A percentile compares a stretch with the other conserved stretches of the same genome.
phyloP scores from a whole-genome alignment of 2,797 vertebrate genomes.

The Hypotaenidia okinawae region DNA sequence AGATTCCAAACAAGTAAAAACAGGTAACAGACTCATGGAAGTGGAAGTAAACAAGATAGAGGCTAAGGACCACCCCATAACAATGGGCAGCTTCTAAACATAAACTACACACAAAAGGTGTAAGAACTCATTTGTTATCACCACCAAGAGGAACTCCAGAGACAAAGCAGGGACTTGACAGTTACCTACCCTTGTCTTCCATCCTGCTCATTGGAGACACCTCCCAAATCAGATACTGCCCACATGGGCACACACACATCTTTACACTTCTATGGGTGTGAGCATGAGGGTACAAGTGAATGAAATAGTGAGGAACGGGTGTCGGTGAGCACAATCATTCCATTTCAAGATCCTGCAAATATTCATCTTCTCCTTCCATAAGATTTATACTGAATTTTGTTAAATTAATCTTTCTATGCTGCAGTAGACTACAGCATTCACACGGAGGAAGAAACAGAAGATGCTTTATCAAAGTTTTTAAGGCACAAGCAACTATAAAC shows the following conservation, averaged over 20 bases:
- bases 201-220: neutral
- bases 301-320: neutral
- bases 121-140: neutral
- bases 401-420: neutral
- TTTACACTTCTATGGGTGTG: neutral
- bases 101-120: accelerated
- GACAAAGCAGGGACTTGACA: neutral
- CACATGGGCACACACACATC: too few relatives aligned
- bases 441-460: neutral
- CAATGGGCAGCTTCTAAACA: neutral
- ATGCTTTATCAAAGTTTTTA: neutral
- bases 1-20: neutral
- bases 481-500: neutral
- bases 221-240: neutral
- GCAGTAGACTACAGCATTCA: neutral
- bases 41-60: neutral
- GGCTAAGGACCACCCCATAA: neutral
- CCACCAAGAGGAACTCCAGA: neutral
- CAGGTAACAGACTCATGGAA: neutral
- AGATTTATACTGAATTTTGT: neutral
- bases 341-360: neutral
- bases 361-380: neutral
- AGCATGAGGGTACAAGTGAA: neutral
- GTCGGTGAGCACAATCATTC: neutral
- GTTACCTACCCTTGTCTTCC: neutral